These are phyloP conservation scores for Caenorhabditis auriculariae DNA, from an alignment of 2,888 invertebrate genomes.

Conservation along the genomic window DNA sequence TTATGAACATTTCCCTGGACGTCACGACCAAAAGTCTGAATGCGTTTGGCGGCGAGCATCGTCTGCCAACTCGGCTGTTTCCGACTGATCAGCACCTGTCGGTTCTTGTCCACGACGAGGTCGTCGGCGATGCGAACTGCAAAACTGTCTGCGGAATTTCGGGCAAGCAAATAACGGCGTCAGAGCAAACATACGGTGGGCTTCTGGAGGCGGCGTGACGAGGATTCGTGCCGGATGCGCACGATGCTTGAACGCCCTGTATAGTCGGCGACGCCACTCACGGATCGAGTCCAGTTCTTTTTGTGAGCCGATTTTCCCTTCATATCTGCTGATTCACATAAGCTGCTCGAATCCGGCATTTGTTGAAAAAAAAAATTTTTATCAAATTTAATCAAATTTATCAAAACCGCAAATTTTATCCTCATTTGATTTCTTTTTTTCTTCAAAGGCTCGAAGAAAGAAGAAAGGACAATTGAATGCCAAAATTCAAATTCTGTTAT, in stretches of 20 bases:
- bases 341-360: no score
- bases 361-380: neutral
- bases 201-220: conserved; percentile 7
- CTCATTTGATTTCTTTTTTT: no score
- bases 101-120: conserved; percentile 32
- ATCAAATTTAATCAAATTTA: neutral
- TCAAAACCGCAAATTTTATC: conserved; percentile 9
- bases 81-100: conserved; percentile 28
- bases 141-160: no score
- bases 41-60: conserved; percentile 9
- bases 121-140: conserved; percentile 8
- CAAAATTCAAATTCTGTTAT: no score
- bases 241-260: conserved; percentile 47
- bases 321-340: no score
- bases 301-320: no score
- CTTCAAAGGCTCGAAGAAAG: no score
- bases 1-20: conserved; percentile 24
- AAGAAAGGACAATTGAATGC: no score
- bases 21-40: conserved; percentile 31
- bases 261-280: conserved; percentile 50
- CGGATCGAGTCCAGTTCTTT: conserved; percentile 34
- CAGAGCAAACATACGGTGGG: neutral
- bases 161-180: conserved; percentile 4
- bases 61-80: conserved; percentile 27
- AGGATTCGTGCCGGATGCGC: conserved; percentile 17